Percentiles rank a stretch among this genome's conserved stretches.
These are phyloP conservation scores for Podarcis siculus DNA, from an alignment of 2,797 vertebrate species.

Conservation along the genomic window DNA sequence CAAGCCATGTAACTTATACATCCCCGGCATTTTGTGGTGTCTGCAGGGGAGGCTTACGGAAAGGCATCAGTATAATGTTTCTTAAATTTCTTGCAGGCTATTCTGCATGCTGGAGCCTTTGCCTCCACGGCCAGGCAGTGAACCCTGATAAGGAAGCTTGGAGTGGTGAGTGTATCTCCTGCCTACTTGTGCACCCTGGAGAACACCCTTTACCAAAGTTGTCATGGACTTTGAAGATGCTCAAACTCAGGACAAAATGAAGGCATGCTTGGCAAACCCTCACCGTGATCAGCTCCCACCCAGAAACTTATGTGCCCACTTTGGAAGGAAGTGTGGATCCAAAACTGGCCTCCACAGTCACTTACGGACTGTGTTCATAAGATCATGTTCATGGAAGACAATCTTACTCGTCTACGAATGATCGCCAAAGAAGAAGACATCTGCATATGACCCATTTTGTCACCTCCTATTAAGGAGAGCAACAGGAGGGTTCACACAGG, in stretches of 20 bases:
- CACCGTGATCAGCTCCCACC: too few relatives aligned
- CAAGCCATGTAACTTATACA: background rate
- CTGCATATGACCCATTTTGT: conserved; percentile 30
- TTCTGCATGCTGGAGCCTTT: background rate
- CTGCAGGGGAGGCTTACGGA: background rate
- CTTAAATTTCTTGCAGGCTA: background rate
- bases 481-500: background rate
- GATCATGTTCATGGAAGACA: too few relatives aligned
- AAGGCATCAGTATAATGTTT: background rate
- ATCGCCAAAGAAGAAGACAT: background rate
- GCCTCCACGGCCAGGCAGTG: background rate
- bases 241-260: too few relatives aligned
- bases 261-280: too few relatives aligned
- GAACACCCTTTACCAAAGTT: too few relatives aligned
- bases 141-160: background rate
- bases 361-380: too few relatives aligned
- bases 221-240: too few relatives aligned
- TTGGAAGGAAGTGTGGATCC: too few relatives aligned
- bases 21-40: background rate
- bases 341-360: too few relatives aligned
- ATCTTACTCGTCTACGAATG: too few relatives aligned
- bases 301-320: too few relatives aligned
- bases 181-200: background rate
- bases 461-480: conserved; percentile 17
- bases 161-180: background rate